Evolutionary conservation across 2,113 vertebrate genomes (phyloP).

Genomic region (Sylvilagus bachmani): DNA sequence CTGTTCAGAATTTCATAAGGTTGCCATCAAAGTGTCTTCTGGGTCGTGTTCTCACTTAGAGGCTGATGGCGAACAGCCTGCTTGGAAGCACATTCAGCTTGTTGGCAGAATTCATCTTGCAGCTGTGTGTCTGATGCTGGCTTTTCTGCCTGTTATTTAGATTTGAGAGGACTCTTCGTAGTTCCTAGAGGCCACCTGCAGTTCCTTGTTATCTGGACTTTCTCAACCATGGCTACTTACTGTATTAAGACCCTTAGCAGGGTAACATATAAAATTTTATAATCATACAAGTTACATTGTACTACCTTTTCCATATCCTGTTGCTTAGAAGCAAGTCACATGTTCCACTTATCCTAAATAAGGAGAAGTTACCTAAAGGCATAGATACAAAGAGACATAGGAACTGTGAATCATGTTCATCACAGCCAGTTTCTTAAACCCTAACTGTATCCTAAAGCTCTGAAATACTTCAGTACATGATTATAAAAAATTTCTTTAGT

Average conservation of each 20-base stretch:
- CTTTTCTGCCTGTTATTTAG: neutral
- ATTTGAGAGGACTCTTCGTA: neutral
- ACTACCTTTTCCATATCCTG: neutral
- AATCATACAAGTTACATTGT: neutral
- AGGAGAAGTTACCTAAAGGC: neutral
- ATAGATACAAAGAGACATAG: neutral
- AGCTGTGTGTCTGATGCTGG: neutral
- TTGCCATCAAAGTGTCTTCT: neutral
- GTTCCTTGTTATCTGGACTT: neutral
- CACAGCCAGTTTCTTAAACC: neutral
- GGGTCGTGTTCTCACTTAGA: neutral
- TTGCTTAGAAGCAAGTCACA: neutral
- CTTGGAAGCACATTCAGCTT: neutral
- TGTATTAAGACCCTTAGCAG: neutral
- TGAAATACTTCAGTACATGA: neutral
- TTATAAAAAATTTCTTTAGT: neutral
- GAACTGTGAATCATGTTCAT: neutral
- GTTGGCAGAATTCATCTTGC: neutral
- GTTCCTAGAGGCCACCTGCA: neutral
- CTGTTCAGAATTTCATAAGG: neutral
- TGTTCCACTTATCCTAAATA: neutral
- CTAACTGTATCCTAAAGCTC: neutral
- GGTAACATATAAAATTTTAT: neutral
- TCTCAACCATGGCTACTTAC: neutral
- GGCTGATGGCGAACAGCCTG: neutral